These are phyloP conservation scores for Sprattus sprattus DNA, from an alignment of 2,113 vertebrate genomes.

Conservation along the genomic window DNA sequence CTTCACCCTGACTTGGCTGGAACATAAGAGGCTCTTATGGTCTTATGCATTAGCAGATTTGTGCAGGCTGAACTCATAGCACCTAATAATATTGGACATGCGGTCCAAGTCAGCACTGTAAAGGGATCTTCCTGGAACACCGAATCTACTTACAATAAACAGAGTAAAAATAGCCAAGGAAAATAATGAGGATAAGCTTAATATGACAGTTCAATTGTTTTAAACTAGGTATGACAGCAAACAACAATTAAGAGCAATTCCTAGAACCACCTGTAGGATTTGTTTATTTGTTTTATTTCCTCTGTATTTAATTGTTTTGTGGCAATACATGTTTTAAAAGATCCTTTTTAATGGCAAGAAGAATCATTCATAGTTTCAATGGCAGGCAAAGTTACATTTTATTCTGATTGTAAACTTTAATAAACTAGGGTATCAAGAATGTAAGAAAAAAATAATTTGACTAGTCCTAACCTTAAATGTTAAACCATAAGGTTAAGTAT, in stretches of 20 bases:
- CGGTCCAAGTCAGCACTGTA: slow-evolving; percentile 69
- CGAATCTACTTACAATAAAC: slow-evolving; percentile 66
- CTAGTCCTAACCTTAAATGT: too few relatives aligned
- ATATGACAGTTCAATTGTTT: slow-evolving; percentile 61
- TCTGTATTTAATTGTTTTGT: neutral
- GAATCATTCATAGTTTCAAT: neutral
- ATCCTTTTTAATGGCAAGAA: neutral
- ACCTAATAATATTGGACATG: slow-evolving; percentile 88
- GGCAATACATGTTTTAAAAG: neutral
- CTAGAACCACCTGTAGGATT: slow-evolving; percentile 62
- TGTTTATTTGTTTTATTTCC: slow-evolving; percentile 14
- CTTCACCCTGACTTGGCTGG: slow-evolving; percentile 86
- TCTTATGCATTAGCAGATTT: slow-evolving; percentile 97
- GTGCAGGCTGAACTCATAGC: slow-evolving; percentile 84
- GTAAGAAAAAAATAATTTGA: too few relatives aligned
- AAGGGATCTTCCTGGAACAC: slow-evolving; percentile 76
- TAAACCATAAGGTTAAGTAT: too few relatives aligned
- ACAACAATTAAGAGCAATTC: slow-evolving; percentile 52
- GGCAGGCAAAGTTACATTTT: neutral
- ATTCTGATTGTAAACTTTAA: neutral
- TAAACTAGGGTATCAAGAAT: too few relatives aligned
- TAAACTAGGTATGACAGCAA: slow-evolving; percentile 57
- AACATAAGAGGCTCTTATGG: slow-evolving; percentile 89
- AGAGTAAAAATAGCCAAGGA: slow-evolving; percentile 71
- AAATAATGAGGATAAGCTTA: slow-evolving; percentile 62